Evolutionary conservation across 2,888 invertebrate species (phyloP).

Genomic region (Catocala fraxini): DNA sequence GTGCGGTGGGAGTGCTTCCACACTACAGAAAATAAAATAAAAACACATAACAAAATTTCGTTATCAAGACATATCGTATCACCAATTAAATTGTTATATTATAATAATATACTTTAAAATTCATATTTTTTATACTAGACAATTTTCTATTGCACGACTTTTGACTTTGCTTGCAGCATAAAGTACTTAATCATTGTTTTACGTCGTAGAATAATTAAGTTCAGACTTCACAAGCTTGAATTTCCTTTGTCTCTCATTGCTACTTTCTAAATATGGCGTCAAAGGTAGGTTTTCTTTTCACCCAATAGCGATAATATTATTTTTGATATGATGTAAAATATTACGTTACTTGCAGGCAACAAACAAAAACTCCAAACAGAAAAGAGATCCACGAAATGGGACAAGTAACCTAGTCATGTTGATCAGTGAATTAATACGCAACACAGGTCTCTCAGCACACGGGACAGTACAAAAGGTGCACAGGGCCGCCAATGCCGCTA

Average conservation of each 20-base stretch:
- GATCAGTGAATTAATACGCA: slow-evolving; percentile 41
- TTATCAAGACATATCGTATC: too few relatives aligned
- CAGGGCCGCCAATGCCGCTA: slow-evolving; percentile 52
- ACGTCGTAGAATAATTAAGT: not conserved
- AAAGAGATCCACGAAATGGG: not conserved
- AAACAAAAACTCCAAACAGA: not conserved
- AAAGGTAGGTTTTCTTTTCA: not conserved
- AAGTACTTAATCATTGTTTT: slow-evolving; percentile 18
- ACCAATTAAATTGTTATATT: too few relatives aligned
- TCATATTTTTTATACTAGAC: not conserved
- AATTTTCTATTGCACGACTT: not conserved
- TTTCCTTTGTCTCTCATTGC: not conserved
- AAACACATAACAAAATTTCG: too few relatives aligned
- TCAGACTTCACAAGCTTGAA: not conserved
- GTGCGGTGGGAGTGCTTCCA: too few relatives aligned
- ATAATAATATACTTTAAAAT: too few relatives aligned
- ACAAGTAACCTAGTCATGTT: slow-evolving; percentile 19
- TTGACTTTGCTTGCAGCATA: slow-evolving; percentile 26
- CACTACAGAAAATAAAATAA: too few relatives aligned
- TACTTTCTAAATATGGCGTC: not conserved
- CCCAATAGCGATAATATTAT: not conserved
- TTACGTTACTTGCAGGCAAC: not conserved
- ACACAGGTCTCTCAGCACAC: slow-evolving; percentile 55
- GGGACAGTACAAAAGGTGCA: slow-evolving; percentile 40
- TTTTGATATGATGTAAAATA: not conserved